Conservation (phyloP, 2,113 vertebrate genomes). For the Gila orcuttii region DNA sequence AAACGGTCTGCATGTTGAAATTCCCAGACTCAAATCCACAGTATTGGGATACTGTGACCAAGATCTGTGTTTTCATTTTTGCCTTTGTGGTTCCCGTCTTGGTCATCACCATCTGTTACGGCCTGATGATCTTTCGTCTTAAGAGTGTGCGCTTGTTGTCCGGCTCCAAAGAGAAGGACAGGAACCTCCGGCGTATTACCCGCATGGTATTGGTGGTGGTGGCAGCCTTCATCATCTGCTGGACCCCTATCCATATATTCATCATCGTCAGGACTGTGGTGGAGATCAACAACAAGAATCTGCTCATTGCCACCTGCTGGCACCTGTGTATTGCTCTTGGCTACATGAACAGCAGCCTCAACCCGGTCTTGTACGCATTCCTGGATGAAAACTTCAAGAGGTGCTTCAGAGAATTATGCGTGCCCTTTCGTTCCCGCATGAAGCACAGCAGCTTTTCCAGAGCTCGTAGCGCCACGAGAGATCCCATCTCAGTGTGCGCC, state of each 20-base stretch:
- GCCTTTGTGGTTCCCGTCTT: slow-evolving; percentile 93
- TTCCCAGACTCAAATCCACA: slow-evolving; percentile 84
- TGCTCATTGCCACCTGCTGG: slow-evolving; percentile 86
- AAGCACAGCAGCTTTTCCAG: slow-evolving; percentile 85
- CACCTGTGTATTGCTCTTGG: slow-evolving; percentile 96
- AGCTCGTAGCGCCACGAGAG: slow-evolving; percentile 74
- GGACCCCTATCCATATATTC: slow-evolving; percentile 98
- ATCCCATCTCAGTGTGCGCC: slow-evolving; percentile 81
- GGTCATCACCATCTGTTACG: slow-evolving; percentile 94
- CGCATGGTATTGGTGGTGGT: slow-evolving; percentile 98
- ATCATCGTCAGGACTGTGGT: slow-evolving; percentile 93
- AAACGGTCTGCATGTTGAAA: slow-evolving; percentile 81
- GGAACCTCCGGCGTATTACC: slow-evolving; percentile 90
- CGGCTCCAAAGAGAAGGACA: slow-evolving; percentile 94
- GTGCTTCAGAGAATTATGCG: slow-evolving; percentile 93
- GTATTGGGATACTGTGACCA: slow-evolving; percentile 94
- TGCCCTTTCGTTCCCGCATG: slow-evolving; percentile 75
- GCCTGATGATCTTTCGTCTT: slow-evolving; percentile 93
- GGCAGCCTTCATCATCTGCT: slow-evolving; percentile 95
- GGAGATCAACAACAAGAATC: slow-evolving; percentile 84
- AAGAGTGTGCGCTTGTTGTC: slow-evolving; percentile 94
- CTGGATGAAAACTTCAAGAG: slow-evolving; percentile 97
- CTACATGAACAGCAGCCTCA: slow-evolving; percentile 97
- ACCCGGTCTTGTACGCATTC: slow-evolving; percentile 94
- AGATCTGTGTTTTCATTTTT: slow-evolving; percentile 95